Evolutionary conservation across 35 echinoderm and acorn worm species (phyloP).

Genomic region (Eucidaris tribuloides): DNA sequence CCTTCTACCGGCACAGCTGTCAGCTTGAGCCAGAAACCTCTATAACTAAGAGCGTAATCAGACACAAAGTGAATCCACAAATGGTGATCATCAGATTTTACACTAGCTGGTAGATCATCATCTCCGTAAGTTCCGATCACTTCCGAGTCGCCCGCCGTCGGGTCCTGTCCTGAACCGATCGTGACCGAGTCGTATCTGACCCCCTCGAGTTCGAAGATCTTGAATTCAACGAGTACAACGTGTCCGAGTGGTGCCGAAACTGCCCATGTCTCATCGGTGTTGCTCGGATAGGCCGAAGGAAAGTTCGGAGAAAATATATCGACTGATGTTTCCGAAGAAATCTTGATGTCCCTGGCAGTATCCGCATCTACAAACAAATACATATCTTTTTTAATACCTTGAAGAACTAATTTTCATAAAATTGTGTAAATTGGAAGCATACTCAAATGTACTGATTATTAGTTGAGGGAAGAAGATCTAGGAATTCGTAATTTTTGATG

Average conservation of each 20-base stretch:
- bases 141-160: not conserved
- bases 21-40: not conserved
- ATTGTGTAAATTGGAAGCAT: no score
- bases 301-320: slow-evolving; percentile 13
- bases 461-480: no score
- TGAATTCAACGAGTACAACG: not conserved
- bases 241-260: not conserved
- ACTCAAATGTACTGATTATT: no score
- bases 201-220: not conserved
- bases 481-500: no score
- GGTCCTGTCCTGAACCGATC: not conserved
- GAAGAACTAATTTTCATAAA: no score
- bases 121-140: not conserved
- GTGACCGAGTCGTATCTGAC: not conserved
- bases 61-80: not conserved
- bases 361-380: not conserved
- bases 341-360: not conserved
- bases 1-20: not conserved
- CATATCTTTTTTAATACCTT: no score
- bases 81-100: not conserved
- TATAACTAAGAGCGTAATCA: not conserved
- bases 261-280: not conserved
- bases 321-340: not conserved
- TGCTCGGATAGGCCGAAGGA: not conserved
- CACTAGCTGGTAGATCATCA: not conserved